phyloP scores from a whole-genome alignment of 1,140 invertebrate genomes.

The Propsilocerus akamusi region DNA sequence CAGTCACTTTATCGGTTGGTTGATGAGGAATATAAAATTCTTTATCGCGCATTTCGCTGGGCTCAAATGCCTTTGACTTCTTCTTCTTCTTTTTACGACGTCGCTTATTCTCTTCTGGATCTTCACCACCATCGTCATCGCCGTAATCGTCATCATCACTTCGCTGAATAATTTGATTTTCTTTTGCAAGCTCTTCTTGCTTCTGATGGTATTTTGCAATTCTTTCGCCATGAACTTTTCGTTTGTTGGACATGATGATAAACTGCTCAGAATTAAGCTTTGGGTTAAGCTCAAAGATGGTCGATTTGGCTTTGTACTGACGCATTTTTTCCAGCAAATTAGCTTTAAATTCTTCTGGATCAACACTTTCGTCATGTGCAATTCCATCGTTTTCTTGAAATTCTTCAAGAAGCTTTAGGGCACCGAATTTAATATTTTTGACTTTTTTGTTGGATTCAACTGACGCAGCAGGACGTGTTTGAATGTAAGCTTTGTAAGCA shows the following conservation, averaged over 20 bases:
- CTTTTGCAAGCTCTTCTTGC: conserved; percentile 19
- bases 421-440: conserved; percentile 30
- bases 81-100: conserved; percentile 20
- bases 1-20: conserved; percentile 69
- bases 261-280: conserved; percentile 58
- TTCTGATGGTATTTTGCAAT: conserved; percentile 28
- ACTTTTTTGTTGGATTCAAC: conserved; percentile 71
- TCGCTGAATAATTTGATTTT: conserved; percentile 18
- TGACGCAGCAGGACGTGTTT: conserved; percentile 70
- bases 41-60: conserved; percentile 32
- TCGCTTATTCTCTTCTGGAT: background rate
- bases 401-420: conserved; percentile 12
- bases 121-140: conserved; percentile 16
- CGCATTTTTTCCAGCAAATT: conserved; percentile 10
- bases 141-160: conserved; percentile 9
- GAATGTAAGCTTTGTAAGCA: conserved; percentile 78
- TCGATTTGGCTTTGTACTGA: conserved; percentile 26
- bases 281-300: conserved; percentile 81
- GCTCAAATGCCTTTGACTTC: conserved; percentile 31
- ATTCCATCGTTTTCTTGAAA: conserved; percentile 14
- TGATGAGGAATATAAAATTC: conserved; percentile 78
- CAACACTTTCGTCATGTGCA: conserved; percentile 13
- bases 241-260: conserved; percentile 51
- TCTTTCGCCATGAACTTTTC: conserved; percentile 38
- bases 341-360: conserved; percentile 7